These are phyloP conservation scores for Drosophila malerkotliana DNA, from an alignment of 1,140 invertebrate genomes.

Conservation along the genomic window DNA sequence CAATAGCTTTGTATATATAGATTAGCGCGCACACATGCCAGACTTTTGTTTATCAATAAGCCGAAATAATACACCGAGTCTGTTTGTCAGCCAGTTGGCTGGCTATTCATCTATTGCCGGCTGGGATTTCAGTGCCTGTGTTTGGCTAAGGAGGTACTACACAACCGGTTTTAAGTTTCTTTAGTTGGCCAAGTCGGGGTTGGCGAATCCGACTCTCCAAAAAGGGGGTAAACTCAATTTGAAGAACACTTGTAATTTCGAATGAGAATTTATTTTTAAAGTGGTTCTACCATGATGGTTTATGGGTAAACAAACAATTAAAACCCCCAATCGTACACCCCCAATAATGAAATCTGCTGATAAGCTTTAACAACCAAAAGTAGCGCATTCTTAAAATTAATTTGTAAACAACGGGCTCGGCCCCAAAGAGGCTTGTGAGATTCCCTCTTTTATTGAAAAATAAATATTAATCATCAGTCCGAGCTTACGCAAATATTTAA, in stretches of 20 bases:
- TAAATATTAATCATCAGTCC: constrained; percentile 8
- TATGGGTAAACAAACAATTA: neutral
- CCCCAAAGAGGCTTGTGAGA: neutral
- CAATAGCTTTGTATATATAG: neutral
- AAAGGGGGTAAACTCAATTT: constrained; percentile 1
- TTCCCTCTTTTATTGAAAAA: constrained; percentile 1
- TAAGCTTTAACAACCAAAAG: neutral
- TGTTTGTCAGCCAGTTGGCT: constrained; percentile 13
- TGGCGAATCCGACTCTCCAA: constrained; percentile 4
- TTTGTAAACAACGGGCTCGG: constrained; percentile 9
- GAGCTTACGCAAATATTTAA: constrained; percentile 2
- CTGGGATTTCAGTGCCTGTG: constrained; percentile 7
- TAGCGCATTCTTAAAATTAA: neutral
- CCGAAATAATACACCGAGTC: constrained; percentile 31
- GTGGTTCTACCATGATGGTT: neutral
- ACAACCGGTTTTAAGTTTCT: constrained; percentile 54
- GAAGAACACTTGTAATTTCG: neutral
- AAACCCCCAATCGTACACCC: neutral
- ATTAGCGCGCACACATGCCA: neutral
- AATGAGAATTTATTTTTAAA: neutral
- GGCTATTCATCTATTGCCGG: constrained; percentile 32
- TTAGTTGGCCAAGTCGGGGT: constrained; percentile 6
- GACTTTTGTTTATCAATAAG: constrained; percentile 54
- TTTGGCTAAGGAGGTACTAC: constrained; percentile 23
- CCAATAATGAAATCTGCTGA: neutral